Evolutionary conservation across 1,140 invertebrate species (phyloP).

Genomic region (Drosophila nikananu): DNA sequence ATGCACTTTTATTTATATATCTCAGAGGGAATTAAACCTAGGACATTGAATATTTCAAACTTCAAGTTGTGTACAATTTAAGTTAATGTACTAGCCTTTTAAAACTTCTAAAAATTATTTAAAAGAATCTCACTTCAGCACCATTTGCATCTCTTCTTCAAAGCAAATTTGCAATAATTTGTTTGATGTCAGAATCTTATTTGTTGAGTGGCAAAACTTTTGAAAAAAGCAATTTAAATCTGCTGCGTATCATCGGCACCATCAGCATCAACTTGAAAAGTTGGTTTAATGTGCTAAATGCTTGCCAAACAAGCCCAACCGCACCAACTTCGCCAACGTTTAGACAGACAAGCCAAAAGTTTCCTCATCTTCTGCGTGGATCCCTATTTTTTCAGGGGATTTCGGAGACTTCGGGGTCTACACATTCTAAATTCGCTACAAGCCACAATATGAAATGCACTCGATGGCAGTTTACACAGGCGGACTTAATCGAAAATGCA

Average conservation of each 20-base stretch:
- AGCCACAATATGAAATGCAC: constrained; percentile 66
- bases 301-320: constrained; percentile 43
- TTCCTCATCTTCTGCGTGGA: constrained; percentile 27
- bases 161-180: neutral
- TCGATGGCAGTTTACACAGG: constrained; percentile 67
- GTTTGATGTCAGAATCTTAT: constrained; percentile 3
- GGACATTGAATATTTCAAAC: neutral
- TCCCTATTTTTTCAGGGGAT: constrained; percentile 4
- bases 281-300: constrained; percentile 52
- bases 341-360: constrained; percentile 53
- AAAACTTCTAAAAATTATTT: neutral
- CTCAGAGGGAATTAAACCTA: too few relatives aligned
- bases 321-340: constrained; percentile 51
- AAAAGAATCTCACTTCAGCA: neutral
- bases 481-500: constrained; percentile 79
- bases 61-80: neutral
- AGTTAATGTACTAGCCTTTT: neutral
- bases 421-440: constrained; percentile 29
- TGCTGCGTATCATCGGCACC: constrained; percentile 1
- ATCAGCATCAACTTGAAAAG: constrained; percentile 26
- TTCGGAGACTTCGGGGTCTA: neutral
- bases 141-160: too few relatives aligned
- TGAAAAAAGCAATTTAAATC: constrained; percentile 22
- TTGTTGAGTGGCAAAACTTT: neutral
- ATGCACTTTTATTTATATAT: neutral